Evolutionary conservation across 2,888 invertebrate genomes (phyloP).

Genomic region (Andrena bicolor): DNA sequence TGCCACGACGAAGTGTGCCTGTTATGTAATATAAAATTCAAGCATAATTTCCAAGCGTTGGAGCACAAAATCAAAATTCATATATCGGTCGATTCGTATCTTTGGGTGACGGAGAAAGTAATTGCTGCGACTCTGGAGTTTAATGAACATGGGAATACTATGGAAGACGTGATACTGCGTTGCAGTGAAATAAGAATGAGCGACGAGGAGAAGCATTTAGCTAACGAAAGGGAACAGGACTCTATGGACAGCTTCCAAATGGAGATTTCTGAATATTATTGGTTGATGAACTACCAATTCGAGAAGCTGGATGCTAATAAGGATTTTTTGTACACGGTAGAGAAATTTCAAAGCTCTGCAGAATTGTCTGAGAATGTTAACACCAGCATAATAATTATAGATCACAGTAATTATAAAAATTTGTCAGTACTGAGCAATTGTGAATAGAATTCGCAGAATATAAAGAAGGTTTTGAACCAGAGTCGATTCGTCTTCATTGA

Average conservation of each 20-base stretch:
- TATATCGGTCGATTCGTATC: conserved; percentile 27
- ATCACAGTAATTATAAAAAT: conserved; percentile 2
- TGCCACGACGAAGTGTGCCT: conserved; percentile 48
- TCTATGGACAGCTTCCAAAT: background rate
- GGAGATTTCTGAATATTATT: background rate
- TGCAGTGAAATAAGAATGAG: conserved; percentile 17
- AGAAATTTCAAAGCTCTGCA: background rate
- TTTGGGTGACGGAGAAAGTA: conserved; percentile 46
- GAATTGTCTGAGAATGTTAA: conserved; percentile 10
- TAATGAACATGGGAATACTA: conserved; percentile 7
- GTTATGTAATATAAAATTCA: conserved; percentile 48
- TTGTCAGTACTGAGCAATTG: background rate
- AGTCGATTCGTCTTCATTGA: background rate
- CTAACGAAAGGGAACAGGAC: background rate
- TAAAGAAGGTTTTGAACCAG: background rate
- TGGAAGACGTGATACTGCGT: conserved; percentile 33
- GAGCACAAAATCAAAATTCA: conserved; percentile 54
- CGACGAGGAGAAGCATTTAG: background rate
- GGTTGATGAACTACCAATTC: background rate
- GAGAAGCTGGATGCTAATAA: background rate
- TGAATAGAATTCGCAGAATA: background rate
- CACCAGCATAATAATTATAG: conserved; percentile 2
- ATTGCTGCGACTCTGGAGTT: conserved; percentile 15
- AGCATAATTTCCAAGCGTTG: conserved; percentile 34
- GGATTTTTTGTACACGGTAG: background rate